Evolutionary conservation across 2,113 vertebrate species (phyloP).

Genomic region (Jacana jacana): DNA sequence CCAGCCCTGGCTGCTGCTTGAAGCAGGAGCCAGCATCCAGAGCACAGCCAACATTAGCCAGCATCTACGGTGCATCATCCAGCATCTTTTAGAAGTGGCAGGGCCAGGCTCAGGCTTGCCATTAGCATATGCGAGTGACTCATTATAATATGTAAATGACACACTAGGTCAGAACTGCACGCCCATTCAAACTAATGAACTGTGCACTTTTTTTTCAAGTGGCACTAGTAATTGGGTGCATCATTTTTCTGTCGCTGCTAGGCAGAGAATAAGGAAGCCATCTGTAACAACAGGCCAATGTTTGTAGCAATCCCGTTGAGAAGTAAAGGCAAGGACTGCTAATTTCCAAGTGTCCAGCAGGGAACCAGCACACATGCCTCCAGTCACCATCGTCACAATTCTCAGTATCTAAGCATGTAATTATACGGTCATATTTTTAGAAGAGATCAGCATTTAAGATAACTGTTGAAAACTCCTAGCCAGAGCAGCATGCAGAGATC

Average conservation of each 20-base stretch:
- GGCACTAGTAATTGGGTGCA: slow-evolving; percentile 47
- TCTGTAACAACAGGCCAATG: slow-evolving; percentile 38
- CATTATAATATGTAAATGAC: slow-evolving; percentile 58
- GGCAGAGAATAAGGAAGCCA: slow-evolving; percentile 56
- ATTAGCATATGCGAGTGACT: slow-evolving; percentile 58
- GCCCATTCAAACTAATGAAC: slow-evolving; percentile 59
- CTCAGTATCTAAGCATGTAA: slow-evolving; percentile 44
- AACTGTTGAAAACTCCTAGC: slow-evolving; percentile 38
- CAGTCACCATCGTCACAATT: slow-evolving; percentile 44
- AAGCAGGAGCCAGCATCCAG: neutral
- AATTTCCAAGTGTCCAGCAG: slow-evolving; percentile 64
- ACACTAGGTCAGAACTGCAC: slow-evolving; percentile 57
- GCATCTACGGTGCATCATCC: neutral
- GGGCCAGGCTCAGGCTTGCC: neutral
- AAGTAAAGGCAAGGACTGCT: slow-evolving; percentile 60
- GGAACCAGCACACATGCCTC: slow-evolving; percentile 51
- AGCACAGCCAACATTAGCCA: neutral
- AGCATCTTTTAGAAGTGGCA: neutral
- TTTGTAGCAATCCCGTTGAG: slow-evolving; percentile 42
- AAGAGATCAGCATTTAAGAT: slow-evolving; percentile 50
- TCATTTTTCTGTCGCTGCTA: slow-evolving; percentile 50
- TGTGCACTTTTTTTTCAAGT: slow-evolving; percentile 32
- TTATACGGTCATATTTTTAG: slow-evolving; percentile 55
- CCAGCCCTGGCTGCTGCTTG: neutral
- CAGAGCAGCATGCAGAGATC: neutral